These are phyloP conservation scores for Ooceraea biroi DNA, from an alignment of 1,140 invertebrate species.

Conservation along the genomic window DNA sequence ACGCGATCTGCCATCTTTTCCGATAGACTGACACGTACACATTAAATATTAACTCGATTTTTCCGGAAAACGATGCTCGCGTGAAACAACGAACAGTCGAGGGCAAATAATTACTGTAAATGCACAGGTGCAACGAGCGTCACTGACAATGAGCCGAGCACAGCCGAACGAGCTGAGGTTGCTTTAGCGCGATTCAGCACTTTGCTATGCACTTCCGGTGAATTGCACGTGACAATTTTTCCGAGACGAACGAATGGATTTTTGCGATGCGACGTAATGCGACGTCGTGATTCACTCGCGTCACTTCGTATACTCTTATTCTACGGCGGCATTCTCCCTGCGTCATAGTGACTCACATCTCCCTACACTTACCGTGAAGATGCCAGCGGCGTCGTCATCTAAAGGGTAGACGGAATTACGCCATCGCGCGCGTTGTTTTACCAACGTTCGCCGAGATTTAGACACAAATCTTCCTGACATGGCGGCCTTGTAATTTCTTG, in stretches of 20 bases:
- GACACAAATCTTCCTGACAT: constrained; percentile 62
- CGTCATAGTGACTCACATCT: constrained; percentile 72
- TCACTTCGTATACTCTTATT: constrained; percentile 50
- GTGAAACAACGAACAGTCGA: neutral
- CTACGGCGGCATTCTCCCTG: neutral
- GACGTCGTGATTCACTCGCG: constrained; percentile 57
- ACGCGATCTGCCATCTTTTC: neutral
- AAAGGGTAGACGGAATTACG: constrained; percentile 60
- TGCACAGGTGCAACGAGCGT: neutral
- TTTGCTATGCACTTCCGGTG: constrained; percentile 56
- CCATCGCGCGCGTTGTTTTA: constrained; percentile 57
- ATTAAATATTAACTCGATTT: constrained; percentile 13
- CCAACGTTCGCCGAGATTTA: constrained; percentile 51
- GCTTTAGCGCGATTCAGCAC: constrained; percentile 49
- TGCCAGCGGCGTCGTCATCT: constrained; percentile 50
- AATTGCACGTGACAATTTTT: constrained; percentile 62
- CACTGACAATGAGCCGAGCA: neutral
- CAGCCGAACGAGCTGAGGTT: constrained; percentile 5
- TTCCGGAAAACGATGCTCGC: neutral
- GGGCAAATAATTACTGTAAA: constrained; percentile 46
- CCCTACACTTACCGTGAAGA: constrained; percentile 65
- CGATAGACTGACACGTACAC: neutral
- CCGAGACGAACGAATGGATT: constrained; percentile 46
- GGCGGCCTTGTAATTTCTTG: constrained; percentile 61
- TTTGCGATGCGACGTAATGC: constrained; percentile 59